These are phyloP conservation scores for Dipus sagitta DNA, from an alignment of 2,797 vertebrate genomes.

Conservation along the genomic window DNA sequence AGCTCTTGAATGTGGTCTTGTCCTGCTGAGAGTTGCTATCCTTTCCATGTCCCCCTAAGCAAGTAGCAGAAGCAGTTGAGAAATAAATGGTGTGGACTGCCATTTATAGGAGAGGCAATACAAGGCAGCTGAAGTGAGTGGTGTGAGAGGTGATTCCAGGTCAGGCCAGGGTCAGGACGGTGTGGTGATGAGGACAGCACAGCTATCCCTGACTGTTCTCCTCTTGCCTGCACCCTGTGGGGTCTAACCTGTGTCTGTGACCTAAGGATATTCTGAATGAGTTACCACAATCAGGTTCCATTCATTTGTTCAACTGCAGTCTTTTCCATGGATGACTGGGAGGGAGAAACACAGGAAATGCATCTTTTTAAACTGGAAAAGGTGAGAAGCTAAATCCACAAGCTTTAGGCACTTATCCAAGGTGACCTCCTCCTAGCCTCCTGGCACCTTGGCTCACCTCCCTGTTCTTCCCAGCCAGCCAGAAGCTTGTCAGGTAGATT, in stretches of 20 bases:
- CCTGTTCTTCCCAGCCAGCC: slow-evolving; percentile 89
- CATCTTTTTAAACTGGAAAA: slow-evolving; percentile 82
- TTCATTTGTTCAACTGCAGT: slow-evolving; percentile 65
- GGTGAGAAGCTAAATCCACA: slow-evolving; percentile 79
- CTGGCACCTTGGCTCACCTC: slow-evolving; percentile 88
- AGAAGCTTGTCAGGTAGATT: slow-evolving; percentile 90
- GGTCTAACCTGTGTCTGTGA: slow-evolving; percentile 55
- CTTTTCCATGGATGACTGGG: slow-evolving; percentile 70
- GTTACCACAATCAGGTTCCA: slow-evolving; percentile 74
- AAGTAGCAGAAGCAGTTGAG: slow-evolving; percentile 55
- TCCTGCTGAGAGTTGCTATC: slow-evolving; percentile 8
- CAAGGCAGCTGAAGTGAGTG: background rate
- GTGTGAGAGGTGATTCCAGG: slow-evolving; percentile 9
- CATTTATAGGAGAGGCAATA: slow-evolving; percentile 57
- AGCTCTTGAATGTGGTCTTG: slow-evolving; percentile 40
- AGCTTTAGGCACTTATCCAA: slow-evolving; percentile 81
- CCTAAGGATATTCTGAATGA: slow-evolving; percentile 78
- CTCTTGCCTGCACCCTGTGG: slow-evolving; percentile 30
- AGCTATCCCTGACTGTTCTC: background rate
- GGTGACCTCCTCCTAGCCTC: slow-evolving; percentile 85
- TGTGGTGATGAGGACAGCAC: background rate
- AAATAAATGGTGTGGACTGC: slow-evolving; percentile 10
- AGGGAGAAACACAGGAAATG: slow-evolving; percentile 82
- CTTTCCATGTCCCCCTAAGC: slow-evolving; percentile 21
- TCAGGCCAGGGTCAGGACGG: slow-evolving; percentile 58